phyloP scores from a whole-genome alignment of 2,113 vertebrate genomes.

The Dipodomys ordii region DNA sequence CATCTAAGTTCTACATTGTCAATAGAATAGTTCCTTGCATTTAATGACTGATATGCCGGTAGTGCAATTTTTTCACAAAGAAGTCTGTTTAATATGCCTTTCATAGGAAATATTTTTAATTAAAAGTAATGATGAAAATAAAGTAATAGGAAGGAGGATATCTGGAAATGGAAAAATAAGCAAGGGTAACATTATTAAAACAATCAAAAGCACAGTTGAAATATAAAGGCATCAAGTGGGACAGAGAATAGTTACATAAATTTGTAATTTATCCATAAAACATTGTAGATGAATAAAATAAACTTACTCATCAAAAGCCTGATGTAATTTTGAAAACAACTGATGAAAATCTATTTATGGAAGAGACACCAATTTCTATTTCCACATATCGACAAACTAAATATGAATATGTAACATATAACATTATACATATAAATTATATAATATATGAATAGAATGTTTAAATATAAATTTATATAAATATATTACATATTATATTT shows the following conservation, averaged over 20 bases:
- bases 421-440: no score
- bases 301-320: not conserved
- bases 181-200: not conserved
- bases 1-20: not conserved
- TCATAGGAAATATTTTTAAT: not conserved
- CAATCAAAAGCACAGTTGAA: not conserved
- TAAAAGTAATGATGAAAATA: slow-evolving; percentile 5
- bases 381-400: no score
- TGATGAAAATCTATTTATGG: not conserved
- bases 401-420: no score
- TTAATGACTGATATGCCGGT: not conserved
- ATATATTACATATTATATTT: not conserved
- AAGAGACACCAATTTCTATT: not conserved
- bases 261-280: not conserved
- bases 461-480: not conserved
- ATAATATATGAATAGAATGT: no score
- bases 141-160: not conserved
- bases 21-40: not conserved
- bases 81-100: not conserved
- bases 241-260: not conserved
- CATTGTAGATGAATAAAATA: not conserved
- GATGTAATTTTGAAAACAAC: not conserved
- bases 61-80: not conserved
- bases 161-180: slow-evolving; percentile 14
- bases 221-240: not conserved